Evolutionary conservation across 1,140 invertebrate genomes (phyloP).

Genomic region (Zaprionus lachaisei): DNA sequence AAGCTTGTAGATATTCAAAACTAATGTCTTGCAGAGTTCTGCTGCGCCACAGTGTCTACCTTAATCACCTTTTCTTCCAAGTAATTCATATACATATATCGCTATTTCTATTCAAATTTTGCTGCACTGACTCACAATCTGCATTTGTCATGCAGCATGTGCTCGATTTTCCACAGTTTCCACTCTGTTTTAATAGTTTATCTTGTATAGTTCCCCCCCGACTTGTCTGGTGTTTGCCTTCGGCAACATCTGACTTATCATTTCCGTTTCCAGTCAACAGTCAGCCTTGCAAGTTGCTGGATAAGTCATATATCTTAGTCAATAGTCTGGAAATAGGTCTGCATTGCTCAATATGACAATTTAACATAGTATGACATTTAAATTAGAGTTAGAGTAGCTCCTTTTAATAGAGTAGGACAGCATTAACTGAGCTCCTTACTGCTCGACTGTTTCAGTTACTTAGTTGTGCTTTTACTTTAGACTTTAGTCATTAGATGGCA

Average conservation of each 20-base stretch:
- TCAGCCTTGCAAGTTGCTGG: constrained; percentile 17
- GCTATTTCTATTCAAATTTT: background rate
- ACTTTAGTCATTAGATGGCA: background rate
- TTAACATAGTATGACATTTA: background rate
- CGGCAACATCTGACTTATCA: constrained; percentile 25
- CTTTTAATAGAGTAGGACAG: background rate
- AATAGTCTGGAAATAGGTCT: constrained; percentile 22
- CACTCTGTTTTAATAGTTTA: background rate
- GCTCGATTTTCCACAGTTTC: constrained; percentile 7
- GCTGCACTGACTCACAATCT: constrained; percentile 7
- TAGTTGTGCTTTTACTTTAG: background rate
- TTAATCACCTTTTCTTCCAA: background rate
- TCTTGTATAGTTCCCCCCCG: constrained; percentile 19
- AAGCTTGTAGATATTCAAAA: background rate
- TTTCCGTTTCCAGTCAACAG: constrained; percentile 22
- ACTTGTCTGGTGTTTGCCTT: background rate
- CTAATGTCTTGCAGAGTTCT: background rate
- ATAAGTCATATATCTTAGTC: constrained; percentile 36
- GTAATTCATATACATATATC: background rate
- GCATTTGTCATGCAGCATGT: constrained; percentile 17
- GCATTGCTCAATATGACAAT: background rate
- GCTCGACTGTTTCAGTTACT: background rate
- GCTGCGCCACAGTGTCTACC: background rate
- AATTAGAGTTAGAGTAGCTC: background rate
- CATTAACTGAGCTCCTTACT: background rate